Evolutionary conservation across 92 coral and sea anemone species (phyloP).

Genomic region (Anthopleura xanthogrammica): DNA sequence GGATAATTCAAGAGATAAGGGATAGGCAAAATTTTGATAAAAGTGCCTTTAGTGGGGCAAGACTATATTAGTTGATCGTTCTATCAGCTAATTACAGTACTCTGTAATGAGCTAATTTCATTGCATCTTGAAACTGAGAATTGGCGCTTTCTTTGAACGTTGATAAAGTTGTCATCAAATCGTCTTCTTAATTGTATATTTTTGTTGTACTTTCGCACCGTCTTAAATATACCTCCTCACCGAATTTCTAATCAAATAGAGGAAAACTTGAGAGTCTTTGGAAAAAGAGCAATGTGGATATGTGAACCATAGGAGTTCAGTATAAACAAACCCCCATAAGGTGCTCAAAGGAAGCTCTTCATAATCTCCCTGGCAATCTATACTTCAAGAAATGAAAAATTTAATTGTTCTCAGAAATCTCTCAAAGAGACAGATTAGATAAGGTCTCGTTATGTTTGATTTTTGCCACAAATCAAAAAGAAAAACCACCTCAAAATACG

Average conservation of each 20-base stretch:
- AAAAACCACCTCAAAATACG: background rate
- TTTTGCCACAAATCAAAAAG: background rate
- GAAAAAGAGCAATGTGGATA: constrained; percentile 29
- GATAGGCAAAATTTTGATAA: constrained; percentile 3
- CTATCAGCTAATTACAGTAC: constrained; percentile 16
- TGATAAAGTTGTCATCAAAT: constrained; percentile 28
- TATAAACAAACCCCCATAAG: constrained; percentile 37
- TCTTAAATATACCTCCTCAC: background rate
- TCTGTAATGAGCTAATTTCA: constrained; percentile 31
- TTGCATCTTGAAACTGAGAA: constrained; percentile 25
- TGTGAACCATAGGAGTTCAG: background rate
- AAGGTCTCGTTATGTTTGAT: constrained; percentile 17
- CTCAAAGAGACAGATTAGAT: constrained; percentile 27
- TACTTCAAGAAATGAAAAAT: constrained; percentile 30
- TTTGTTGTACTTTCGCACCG: background rate
- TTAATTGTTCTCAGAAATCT: constrained; percentile 27
- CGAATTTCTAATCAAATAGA: background rate
- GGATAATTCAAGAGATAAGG: constrained; percentile 13
- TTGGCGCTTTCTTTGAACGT: constrained; percentile 32
- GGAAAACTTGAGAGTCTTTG: background rate
- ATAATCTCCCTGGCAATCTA: constrained; percentile 32
- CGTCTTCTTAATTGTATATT: constrained; percentile 18
- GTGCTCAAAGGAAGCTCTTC: constrained; percentile 22
- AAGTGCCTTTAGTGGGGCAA: background rate
- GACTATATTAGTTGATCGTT: constrained; percentile 26